These are phyloP conservation scores for Cheumatopsyche charites DNA, from an alignment of 1,140 invertebrate genomes.

Conservation along the genomic window DNA sequence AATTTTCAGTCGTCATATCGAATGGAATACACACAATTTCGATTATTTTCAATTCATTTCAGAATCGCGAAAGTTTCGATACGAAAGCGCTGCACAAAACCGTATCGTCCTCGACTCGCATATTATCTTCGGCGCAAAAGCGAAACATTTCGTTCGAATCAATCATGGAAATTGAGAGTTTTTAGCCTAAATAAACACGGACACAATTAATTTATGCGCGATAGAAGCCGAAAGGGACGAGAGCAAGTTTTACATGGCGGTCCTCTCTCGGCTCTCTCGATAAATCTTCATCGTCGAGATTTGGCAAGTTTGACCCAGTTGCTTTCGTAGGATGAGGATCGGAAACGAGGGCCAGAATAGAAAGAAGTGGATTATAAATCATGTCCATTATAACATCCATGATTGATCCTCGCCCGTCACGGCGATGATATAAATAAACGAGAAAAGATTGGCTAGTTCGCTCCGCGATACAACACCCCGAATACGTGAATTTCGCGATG, in stretches of 20 bases:
- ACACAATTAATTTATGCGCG: slow-evolving; percentile 9
- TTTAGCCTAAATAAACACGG: no score
- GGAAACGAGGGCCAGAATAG: slow-evolving; percentile 2
- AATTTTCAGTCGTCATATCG: no score
- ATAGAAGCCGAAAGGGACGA: background rate
- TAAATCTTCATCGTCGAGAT: slow-evolving; percentile 20
- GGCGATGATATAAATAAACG: slow-evolving; percentile 25
- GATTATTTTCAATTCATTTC: no score
- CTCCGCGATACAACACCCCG: slow-evolving; percentile 15
- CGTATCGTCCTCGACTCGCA: no score
- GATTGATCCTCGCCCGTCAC: slow-evolving; percentile 26
- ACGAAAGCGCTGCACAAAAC: no score
- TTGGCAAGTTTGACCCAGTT: slow-evolving; percentile 24
- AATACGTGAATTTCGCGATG: background rate
- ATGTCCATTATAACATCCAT: slow-evolving; percentile 28
- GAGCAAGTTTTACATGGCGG: slow-evolving; percentile 14
- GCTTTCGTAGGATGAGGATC: background rate
- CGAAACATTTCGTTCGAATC: no score
- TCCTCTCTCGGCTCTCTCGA: background rate
- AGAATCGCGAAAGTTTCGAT: no score
- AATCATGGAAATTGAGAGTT: no score
- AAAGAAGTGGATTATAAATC: slow-evolving; percentile 26
- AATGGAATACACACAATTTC: no score
- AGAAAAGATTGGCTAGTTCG: slow-evolving; percentile 17
- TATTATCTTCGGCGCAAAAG: no score